Conservation (phyloP, 30 jellyfish, hydroid and myxozoan species). For the Cassiopea xamachana region DNA sequence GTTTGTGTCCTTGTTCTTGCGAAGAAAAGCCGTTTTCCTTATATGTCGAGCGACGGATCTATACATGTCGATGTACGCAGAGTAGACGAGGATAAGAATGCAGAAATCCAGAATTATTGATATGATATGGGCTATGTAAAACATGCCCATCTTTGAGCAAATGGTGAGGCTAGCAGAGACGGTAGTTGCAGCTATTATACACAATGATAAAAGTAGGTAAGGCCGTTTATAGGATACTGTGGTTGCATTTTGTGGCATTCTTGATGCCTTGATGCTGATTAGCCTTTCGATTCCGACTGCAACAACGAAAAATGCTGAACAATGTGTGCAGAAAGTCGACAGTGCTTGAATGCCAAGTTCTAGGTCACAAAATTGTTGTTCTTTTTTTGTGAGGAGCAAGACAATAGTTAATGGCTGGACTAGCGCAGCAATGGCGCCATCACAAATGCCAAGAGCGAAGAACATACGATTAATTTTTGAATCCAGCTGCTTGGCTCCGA, state of each 20-base stretch:
- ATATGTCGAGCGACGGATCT: slow-evolving; percentile 62
- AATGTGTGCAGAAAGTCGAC: slow-evolving; percentile 35
- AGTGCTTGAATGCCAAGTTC: slow-evolving; percentile 54
- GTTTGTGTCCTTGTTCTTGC: slow-evolving; percentile 15
- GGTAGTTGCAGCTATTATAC: slow-evolving; percentile 23
- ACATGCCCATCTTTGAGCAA: slow-evolving; percentile 10
- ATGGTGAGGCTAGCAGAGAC: slow-evolving; percentile 26
- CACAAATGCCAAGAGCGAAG: slow-evolving; percentile 56
- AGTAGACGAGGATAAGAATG: slow-evolving; percentile 40
- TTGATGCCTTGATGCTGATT: slow-evolving; percentile 33
- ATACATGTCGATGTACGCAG: slow-evolving; percentile 65
- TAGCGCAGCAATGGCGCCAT: slow-evolving; percentile 36
- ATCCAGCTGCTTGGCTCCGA: slow-evolving; percentile 62
- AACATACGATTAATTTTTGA: slow-evolving; percentile 72
- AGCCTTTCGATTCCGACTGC: slow-evolving; percentile 69
- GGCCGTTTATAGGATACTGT: slow-evolving; percentile 44
- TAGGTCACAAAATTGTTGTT: slow-evolving; percentile 27
- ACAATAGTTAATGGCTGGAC: slow-evolving; percentile 49
- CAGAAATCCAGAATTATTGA: slow-evolving; percentile 32
- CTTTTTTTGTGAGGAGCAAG: slow-evolving; percentile 9
- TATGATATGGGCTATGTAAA: slow-evolving; percentile 27
- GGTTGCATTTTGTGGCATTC: slow-evolving; percentile 18
- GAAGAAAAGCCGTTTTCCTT: slow-evolving; percentile 41
- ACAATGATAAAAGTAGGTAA: not conserved
- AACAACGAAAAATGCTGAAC: slow-evolving; percentile 65